These are phyloP conservation scores for Scytalopus superciliaris DNA, from an alignment of 2,113 vertebrate genomes.

Conservation along the genomic window DNA sequence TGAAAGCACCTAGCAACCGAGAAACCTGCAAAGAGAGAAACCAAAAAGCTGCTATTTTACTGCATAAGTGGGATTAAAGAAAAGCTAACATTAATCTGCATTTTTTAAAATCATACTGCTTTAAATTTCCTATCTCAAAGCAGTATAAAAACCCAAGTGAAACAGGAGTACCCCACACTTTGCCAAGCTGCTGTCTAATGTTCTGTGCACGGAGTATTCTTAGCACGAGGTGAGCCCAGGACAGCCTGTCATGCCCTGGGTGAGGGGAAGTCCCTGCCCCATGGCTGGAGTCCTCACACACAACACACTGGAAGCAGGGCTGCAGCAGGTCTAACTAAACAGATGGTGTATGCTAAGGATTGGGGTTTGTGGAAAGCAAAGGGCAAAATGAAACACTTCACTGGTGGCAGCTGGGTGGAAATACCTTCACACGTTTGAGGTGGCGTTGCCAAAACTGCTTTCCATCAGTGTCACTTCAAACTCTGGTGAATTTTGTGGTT, in stretches of 20 bases:
- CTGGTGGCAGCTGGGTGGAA: not conserved
- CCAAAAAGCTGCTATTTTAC: not conserved
- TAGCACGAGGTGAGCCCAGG: not conserved
- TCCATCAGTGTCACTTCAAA: not conserved
- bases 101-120: not conserved
- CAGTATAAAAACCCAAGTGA: not conserved
- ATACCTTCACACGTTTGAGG: not conserved
- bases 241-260: not conserved
- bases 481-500: not conserved
- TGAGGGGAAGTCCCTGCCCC: not conserved
- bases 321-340: not conserved
- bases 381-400: not conserved
- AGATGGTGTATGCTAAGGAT: not conserved
- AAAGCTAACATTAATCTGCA: not conserved
- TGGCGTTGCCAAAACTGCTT: not conserved
- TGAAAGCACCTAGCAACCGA: conserved; percentile 81
- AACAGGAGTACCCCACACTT: not conserved
- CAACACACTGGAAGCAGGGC: not conserved
- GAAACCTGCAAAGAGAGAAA: conserved; percentile 70
- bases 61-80: not conserved
- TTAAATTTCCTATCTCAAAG: not conserved
- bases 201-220: not conserved
- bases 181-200: not conserved
- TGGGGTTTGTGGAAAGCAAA: not conserved
- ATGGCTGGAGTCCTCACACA: not conserved